A percentile compares a stretch with the other conserved stretches of the same genome.
Conservation (phyloP, 2,113 vertebrate species). For the Odobenus rosmarus region DNA sequence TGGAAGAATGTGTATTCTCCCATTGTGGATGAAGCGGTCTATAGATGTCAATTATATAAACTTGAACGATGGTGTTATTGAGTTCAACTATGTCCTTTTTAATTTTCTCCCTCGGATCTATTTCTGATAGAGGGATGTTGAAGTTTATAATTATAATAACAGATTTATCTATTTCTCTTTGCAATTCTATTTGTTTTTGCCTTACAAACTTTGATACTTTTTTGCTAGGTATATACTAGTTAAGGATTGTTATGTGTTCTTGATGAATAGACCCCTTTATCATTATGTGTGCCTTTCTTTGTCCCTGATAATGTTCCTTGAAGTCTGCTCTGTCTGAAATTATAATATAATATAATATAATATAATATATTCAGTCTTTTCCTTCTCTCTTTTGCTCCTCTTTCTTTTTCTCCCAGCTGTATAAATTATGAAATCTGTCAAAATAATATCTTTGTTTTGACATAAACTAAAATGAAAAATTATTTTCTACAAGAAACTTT, state of each 20-base stretch:
- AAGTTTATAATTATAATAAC: neutral
- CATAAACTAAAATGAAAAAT: constrained; percentile 19
- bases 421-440: neutral
- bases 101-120: neutral
- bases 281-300: neutral
- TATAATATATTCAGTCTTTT: neutral
- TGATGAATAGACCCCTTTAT: neutral
- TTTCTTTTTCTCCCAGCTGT: neutral
- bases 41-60: neutral
- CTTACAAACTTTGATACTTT: neutral
- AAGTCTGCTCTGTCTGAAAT: neutral
- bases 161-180: neutral
- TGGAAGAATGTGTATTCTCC: neutral
- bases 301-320: neutral
- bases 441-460: neutral
- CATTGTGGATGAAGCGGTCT: neutral
- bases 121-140: neutral
- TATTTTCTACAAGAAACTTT: neutral
- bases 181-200: neutral
- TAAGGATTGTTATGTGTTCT: neutral
- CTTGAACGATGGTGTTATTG: neutral
- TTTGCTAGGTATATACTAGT: neutral
- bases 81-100: neutral
- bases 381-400: neutral
- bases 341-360: neutral